Conservation (phyloP, 2,113 vertebrate species). For the Phocoena sinus region DNA sequence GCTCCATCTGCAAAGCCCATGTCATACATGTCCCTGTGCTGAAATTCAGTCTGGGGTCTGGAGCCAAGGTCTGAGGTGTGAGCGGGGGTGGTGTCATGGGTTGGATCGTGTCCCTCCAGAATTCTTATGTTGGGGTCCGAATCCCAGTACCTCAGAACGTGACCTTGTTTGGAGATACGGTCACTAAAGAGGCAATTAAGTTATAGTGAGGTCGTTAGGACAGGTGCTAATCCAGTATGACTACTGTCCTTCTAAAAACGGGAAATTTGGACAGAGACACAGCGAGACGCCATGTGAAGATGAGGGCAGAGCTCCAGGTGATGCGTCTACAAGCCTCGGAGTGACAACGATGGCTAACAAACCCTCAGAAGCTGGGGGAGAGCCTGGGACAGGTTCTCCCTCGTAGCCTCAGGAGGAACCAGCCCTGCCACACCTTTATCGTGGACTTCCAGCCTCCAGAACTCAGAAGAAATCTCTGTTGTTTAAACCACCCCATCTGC, state of each 20-base stretch:
- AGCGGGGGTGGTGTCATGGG: rapidly evolving
- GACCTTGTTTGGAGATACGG: background rate
- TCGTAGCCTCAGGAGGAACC: background rate
- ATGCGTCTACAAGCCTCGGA: background rate
- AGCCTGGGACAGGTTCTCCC: background rate
- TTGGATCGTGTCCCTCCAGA: background rate
- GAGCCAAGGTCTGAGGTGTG: background rate
- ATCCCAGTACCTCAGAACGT: background rate
- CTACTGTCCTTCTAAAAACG: background rate
- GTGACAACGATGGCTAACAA: background rate
- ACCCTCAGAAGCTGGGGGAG: too few relatives aligned
- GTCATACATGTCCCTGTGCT: rapidly evolving
- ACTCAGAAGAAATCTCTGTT: rapidly evolving
- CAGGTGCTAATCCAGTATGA: rapidly evolving
- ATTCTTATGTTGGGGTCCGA: background rate
- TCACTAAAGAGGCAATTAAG: too few relatives aligned
- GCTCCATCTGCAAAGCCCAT: background rate
- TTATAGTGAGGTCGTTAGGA: background rate
- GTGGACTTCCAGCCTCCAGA: background rate
- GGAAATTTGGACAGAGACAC: background rate
- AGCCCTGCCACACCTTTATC: background rate
- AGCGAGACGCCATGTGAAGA: rapidly evolving
- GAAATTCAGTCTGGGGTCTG: background rate
- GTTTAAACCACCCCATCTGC: background rate
- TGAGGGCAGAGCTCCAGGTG: background rate